phyloP scores from a whole-genome alignment of 2,888 invertebrate species.

The Sarcophaga subvicina region DNA sequence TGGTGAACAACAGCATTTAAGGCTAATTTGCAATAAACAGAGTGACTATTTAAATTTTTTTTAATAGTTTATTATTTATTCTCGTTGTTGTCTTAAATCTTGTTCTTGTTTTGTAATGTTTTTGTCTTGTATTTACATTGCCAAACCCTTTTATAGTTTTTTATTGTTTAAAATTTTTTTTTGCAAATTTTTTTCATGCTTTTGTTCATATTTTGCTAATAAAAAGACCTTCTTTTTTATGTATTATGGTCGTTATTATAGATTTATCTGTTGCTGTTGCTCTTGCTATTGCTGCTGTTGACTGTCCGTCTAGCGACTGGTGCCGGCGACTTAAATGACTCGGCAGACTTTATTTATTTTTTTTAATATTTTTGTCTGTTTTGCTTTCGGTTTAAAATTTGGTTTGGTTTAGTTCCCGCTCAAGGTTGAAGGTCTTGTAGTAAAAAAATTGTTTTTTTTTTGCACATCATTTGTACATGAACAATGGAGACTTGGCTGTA shows the following conservation, averaged over 20 bases:
- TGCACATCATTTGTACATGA: conserved; percentile 30
- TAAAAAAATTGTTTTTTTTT: neutral
- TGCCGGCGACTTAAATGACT: conserved; percentile 41
- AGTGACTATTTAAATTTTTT: conserved; percentile 14
- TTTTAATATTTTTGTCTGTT: neutral
- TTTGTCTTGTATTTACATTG: conserved; percentile 10
- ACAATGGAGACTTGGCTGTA: conserved; percentile 12
- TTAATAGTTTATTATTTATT: conserved; percentile 35
- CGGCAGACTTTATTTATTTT: conserved; percentile 19
- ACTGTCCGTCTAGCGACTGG: conserved; percentile 19
- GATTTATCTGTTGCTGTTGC: conserved; percentile 29
- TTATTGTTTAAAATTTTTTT: conserved; percentile 28
- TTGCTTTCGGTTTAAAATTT: conserved; percentile 40
- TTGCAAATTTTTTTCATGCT: neutral
- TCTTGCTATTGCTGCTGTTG: conserved; percentile 3
- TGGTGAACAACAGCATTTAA: neutral
- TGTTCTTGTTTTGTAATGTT: conserved; percentile 42
- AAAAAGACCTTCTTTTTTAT: neutral
- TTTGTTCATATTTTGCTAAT: conserved; percentile 39
- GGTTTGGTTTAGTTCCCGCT: conserved; percentile 39
- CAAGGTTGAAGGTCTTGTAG: conserved; percentile 62
- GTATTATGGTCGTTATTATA: conserved; percentile 22
- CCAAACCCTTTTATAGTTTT: conserved; percentile 41
- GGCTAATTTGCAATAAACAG: conserved; percentile 42
- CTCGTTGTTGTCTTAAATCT: conserved; percentile 3